Evolutionary conservation across 2,888 invertebrate species (phyloP).

Genomic region (Erebia epiphron): DNA sequence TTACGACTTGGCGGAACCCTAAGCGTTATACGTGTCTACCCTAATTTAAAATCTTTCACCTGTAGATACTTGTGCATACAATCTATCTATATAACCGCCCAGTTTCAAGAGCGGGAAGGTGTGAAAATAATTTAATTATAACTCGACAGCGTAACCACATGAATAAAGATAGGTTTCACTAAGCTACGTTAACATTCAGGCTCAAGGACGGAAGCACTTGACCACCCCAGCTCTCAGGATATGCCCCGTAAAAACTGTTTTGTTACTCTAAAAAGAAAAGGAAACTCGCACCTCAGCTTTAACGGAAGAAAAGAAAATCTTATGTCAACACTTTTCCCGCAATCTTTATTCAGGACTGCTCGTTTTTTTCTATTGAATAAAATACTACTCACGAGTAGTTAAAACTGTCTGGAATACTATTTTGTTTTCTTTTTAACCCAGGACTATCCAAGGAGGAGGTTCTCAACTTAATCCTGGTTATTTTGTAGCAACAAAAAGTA

Average conservation of each 20-base stretch:
- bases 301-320: constrained; percentile 26
- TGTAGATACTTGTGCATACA: neutral
- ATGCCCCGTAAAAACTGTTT: constrained; percentile 37
- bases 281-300: constrained; percentile 35
- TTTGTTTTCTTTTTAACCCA: neutral
- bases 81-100: neutral
- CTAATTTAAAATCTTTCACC: constrained; percentile 14
- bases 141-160: constrained; percentile 37
- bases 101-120: constrained; percentile 34
- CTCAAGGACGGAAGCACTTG: constrained; percentile 38
- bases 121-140: constrained; percentile 42
- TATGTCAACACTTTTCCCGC: constrained; percentile 16
- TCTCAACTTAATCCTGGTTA: neutral
- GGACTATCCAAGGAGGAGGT: neutral
- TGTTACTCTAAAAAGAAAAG: constrained; percentile 39
- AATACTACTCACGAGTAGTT: neutral
- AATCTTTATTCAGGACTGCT: constrained; percentile 10
- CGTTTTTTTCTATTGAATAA: neutral
- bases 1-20: constrained; percentile 5
- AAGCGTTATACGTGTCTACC: constrained; percentile 4
- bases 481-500: no score
- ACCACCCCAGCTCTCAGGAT: constrained; percentile 36
- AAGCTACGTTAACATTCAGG: constrained; percentile 41
- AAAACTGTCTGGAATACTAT: neutral
- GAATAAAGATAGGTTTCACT: constrained; percentile 41